Evolutionary conservation across 2,797 vertebrate species (phyloP), one percentile per base, ranked within the genome.

Genomic region (Acanthopagrus latus): DNA sequence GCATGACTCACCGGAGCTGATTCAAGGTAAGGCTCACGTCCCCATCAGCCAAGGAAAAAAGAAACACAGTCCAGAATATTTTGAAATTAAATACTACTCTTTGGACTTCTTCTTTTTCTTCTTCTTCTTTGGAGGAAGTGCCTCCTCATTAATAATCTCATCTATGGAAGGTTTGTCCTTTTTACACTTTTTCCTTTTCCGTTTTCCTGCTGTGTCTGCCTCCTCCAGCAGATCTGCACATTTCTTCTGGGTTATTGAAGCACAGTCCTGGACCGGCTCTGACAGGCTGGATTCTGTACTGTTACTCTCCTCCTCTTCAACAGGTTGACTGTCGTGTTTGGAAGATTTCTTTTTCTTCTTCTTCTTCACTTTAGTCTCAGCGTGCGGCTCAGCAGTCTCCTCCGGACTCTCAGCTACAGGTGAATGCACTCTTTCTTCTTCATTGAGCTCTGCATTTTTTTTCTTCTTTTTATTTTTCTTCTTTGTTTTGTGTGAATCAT

Each of bases 281-380:
- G 77, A 76, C 1, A 65, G 67, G 14, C 62, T 57, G 52, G n/a
- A 25, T 62, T 82, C 71, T 20, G 21, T n/a, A 1, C 46, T 7
- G 4, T 33, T 33, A 16, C 27, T 44, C 25, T 62, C 41, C 1
- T 84, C 70, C 64, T 69, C 78, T 17, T 60, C 79, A 1, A 18
- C 64, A 33, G 13, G 1, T 54, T 76, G 69, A 41, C 27, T 18
- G 1, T 10, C 23, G 21, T 16, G 8, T 59, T 82, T 76, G 29
- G 78, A 78, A 5, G 78, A 82, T 52, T 89, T 84, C 47, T 86
- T 94, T 54, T 83, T 93, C 54, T 85, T 91, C 59, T 86, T 93
- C 71, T 75, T 88, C 69, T 80, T 84, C 18, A 17, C 48, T 48
- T 64, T 25, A 14, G 9, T 9, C 11, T 84, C 69, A 14, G 50